Evolutionary conservation across 30 jellyfish, hydroid and myxozoan species (phyloP).

Genomic region (Hydra vulgaris): DNA sequence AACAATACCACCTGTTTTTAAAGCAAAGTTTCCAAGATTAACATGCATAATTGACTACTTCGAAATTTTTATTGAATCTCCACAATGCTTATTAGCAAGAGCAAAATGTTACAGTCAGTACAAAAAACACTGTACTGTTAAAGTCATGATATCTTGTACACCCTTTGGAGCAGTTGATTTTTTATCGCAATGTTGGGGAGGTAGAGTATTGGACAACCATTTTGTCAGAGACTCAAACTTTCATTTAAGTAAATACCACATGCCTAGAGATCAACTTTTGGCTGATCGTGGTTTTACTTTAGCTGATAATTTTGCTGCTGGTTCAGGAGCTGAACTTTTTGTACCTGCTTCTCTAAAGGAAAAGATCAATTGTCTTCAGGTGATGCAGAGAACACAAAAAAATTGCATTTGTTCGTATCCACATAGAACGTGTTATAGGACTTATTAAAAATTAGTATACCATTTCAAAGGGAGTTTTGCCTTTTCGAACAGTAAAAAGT

Average conservation of each 20-base stretch:
- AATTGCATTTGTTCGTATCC: too few species aligned
- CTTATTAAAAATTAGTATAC: too few species aligned
- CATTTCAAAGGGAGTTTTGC: too few species aligned
- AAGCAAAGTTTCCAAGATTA: constrained; percentile 30
- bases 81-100: constrained; percentile 26
- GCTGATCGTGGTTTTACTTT: constrained; percentile 42
- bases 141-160: constrained; percentile 46
- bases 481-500: too few species aligned
- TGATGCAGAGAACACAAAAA: not conserved
- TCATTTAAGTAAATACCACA: constrained; percentile 17
- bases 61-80: constrained; percentile 41
- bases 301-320: constrained; percentile 26
- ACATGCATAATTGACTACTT: constrained; percentile 42
- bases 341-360: constrained; percentile 39
- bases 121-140: constrained; percentile 33
- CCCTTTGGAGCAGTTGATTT: constrained; percentile 42
- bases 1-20: not conserved
- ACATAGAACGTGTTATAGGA: too few species aligned
- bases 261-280: constrained; percentile 34
- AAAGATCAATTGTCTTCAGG: constrained; percentile 20
- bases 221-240: constrained; percentile 18
- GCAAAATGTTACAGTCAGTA: constrained; percentile 40
- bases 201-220: constrained; percentile 24
- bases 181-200: constrained; percentile 32
- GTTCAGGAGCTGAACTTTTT: too few species aligned